Evolutionary conservation across 2,888 invertebrate species (phyloP), one percentile per base, ranked within the genome.

Genomic region (Monochamus alternatus): DNA sequence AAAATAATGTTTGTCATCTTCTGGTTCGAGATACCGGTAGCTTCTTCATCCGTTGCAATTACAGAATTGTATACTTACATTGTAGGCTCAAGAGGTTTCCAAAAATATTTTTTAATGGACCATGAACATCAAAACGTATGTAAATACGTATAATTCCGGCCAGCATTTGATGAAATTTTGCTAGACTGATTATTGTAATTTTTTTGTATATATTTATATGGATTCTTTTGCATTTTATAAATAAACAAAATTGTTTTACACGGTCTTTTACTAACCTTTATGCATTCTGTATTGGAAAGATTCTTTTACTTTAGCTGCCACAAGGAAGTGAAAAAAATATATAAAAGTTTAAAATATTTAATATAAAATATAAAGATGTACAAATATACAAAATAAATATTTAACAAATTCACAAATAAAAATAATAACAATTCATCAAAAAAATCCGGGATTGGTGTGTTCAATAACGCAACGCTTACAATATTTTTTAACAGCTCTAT

Each of bases 361-460:
- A 69, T 69, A 60, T 44, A 47, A 58, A 69, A 60, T 69, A 59
- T 47, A 69, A 84, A 83, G 83, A 85, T 85, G 85, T 82, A 81
- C 79, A 79, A 81, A 78, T 81, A 78, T 81, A 77, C 80, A 81
- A 80, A 81, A 78, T 69, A 80, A 79, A 81, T 76, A 80, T 77
- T 75, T 78, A 78, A 78, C 78, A 80, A 66, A 69, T 73, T 77
- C 75, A 71, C 52, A 78, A 78, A 78, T 78, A 81, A 73, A 78
- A 77, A 76, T 58, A 77, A 80, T 80, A 81, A 80, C 78, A 75
- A 74, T 74, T 66, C 75, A 74, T 91, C 90, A 95, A 89, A 95
- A 97, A 88, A 98, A 97, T 43, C 97, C 97, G 78, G 97, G 97
- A 89, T 98, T 97, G 2, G 97, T 97, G 87, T 98, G 97, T 87